Percentiles rank a stretch among this genome's conserved stretches.
phyloP scores from a whole-genome alignment of 2,888 invertebrate genomes.

The Polymixis lichenea region DNA sequence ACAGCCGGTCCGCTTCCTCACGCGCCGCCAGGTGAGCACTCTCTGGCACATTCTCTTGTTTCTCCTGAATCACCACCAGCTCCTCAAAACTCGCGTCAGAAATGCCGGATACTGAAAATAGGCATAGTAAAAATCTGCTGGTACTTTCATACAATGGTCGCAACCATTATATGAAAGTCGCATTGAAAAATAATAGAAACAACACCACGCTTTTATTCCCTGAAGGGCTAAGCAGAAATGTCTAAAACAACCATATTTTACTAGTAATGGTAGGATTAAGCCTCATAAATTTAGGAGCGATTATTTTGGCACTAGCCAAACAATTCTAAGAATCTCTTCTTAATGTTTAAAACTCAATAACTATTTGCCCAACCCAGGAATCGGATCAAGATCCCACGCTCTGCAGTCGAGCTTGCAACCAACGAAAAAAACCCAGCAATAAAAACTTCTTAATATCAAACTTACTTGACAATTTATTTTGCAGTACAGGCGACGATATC shows the following conservation, averaged over 20 bases:
- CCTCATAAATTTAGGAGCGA: not conserved
- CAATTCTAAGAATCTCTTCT: not conserved
- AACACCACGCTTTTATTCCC: not conserved
- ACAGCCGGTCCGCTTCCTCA: constrained; percentile 85
- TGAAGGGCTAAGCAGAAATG: not conserved
- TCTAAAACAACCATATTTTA: not conserved
- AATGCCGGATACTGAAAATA: constrained; percentile 80
- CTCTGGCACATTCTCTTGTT: constrained; percentile 79
- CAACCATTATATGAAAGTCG: no score
- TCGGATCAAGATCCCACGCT: no score
- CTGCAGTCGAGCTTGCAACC: not conserved
- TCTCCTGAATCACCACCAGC: constrained; percentile 86
- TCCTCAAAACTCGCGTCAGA: constrained; percentile 88
- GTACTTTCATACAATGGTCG: no score
- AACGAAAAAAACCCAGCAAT: not conserved
- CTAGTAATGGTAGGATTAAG: not conserved
- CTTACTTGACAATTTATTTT: constrained; percentile 83
- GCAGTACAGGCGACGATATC: constrained; percentile 82
- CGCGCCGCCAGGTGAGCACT: constrained; percentile 83
- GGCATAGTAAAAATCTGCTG: not conserved
- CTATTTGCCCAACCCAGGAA: no score
- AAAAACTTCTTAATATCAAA: constrained; percentile 10
- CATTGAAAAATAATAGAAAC: no score
- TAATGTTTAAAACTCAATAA: not conserved
- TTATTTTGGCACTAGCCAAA: not conserved